Evolutionary conservation across 2,888 invertebrate genomes (phyloP).

Genomic region (Philereme vetulata): DNA sequence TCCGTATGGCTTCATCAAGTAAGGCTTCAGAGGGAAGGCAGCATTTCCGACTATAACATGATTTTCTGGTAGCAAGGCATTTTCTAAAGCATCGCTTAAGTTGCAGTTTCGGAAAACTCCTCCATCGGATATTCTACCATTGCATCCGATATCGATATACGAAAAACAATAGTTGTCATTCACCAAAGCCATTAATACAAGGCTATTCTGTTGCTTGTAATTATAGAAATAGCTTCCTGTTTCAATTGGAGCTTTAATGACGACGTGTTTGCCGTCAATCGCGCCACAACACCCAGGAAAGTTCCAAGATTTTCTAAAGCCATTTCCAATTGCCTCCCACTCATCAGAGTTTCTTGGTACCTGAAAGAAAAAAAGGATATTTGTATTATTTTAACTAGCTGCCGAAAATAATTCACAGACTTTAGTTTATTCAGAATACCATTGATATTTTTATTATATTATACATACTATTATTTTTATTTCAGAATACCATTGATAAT

Average conservation of each 20-base stretch:
- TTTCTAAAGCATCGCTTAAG: constrained; percentile 30
- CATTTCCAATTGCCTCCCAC: constrained; percentile 13
- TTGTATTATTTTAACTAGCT: too few relatives aligned
- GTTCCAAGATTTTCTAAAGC: constrained; percentile 4
- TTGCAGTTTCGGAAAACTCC: too few relatives aligned
- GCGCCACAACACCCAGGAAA: constrained; percentile 28
- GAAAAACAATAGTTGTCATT: constrained; percentile 42
- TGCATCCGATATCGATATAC: constrained; percentile 42
- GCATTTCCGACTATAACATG: constrained; percentile 29
- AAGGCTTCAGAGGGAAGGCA: constrained; percentile 25
- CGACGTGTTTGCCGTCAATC: constrained; percentile 37
- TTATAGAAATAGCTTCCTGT: constrained; percentile 41
- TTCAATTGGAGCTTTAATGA: constrained; percentile 31
- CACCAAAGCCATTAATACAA: constrained; percentile 41
- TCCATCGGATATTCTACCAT: constrained; percentile 41
- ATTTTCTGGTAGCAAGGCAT: constrained; percentile 30
- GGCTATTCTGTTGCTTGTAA: constrained; percentile 41
- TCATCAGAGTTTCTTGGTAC: constrained; percentile 7
- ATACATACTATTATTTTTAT: too few relatives aligned
- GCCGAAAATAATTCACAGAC: too few relatives aligned
- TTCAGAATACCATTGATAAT: too few relatives aligned
- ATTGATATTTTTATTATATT: too few relatives aligned
- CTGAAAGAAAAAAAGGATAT: constrained; percentile 4
- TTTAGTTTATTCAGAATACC: too few relatives aligned
- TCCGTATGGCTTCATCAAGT: constrained; percentile 31